Base-by-base conservation (phyloP, 2,113 vertebrate species). In the Erythrocebus patas region DNA sequence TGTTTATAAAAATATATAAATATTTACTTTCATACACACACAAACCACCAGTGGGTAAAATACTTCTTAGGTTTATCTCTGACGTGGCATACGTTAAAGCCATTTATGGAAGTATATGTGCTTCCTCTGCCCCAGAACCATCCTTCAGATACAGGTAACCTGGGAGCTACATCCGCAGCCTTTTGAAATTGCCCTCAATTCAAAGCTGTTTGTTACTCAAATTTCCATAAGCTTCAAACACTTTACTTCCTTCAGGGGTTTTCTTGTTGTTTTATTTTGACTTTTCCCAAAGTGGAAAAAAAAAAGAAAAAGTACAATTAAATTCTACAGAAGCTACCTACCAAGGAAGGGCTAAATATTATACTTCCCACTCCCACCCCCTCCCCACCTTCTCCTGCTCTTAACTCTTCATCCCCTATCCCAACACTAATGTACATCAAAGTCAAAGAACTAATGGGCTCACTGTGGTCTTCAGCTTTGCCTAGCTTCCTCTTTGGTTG, bases 1-100 rank as follows among this genome's bases (percentile, higher is more conserved):
- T 81, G 48, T 43, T 91, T 90, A 93, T 40, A 97, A 97, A 98
- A 97, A 96, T 96, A 97, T 92, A 96, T 96, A 98, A 96, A 98
- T 96, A 98, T 96, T 97, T 91, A 95, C 72, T 90, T 45, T 92
- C 73, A 80, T 18, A 55, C 32, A 55, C 50, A 80, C 30, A 80
- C 17, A 52, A 30, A n/a, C 78, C 35, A 20, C 32, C 78, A 80
- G 50, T 23, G 20, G 48, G 48, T 32, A 83, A 93, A 93, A 68
- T n/a, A 45, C 32, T 66, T 80, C 82, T 73, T 52, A 79, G 25
- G 17, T 70, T 61, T 87, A 38, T 66, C 20, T 75, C 66, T 61
- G 30, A 88, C 43, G 7, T 57, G 52, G 57, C 45, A 45, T 64
- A 89, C 55, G 86, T 86, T 75, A 57, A 91, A 82, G 14, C 38